These are phyloP conservation scores for Pachypanchax playfairii DNA, from an alignment of 2,113 vertebrate genomes.

Conservation along the genomic window DNA sequence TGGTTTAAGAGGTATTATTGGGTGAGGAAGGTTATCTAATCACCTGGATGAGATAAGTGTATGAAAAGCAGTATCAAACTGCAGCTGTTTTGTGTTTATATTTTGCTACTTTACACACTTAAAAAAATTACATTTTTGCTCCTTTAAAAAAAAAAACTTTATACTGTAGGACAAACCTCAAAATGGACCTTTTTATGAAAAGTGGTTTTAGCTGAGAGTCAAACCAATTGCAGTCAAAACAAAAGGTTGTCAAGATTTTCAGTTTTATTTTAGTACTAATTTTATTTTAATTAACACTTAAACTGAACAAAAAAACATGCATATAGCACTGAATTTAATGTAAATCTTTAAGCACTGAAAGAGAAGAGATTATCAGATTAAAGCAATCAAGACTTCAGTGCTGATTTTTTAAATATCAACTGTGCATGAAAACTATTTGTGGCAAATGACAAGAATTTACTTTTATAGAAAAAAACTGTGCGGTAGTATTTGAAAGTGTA, in stretches of 20 bases:
- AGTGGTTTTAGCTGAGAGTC: slow-evolving; percentile 2
- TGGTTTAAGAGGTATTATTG: slow-evolving; percentile 30
- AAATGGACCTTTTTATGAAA: slow-evolving; percentile 46
- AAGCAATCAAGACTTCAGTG: too few relatives aligned
- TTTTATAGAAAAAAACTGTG: too few relatives aligned
- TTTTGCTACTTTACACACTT: slow-evolving; percentile 15
- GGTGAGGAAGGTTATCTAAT: slow-evolving; percentile 45
- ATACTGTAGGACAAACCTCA: slow-evolving; percentile 45
- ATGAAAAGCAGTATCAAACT: slow-evolving; percentile 44
- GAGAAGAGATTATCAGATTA: too few relatives aligned
- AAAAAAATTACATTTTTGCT: slow-evolving; percentile 52
- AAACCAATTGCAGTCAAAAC: neutral
- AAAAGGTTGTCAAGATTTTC: slow-evolving; percentile 17
- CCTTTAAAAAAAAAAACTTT: slow-evolving; percentile 47
- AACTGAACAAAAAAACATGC: too few relatives aligned
- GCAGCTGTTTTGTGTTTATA: neutral
- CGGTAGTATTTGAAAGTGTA: too few relatives aligned
- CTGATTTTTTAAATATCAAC: too few relatives aligned
- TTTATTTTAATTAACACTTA: neutral
- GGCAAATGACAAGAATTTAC: too few relatives aligned
- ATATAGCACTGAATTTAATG: too few relatives aligned
- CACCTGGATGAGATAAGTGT: slow-evolving; percentile 37
- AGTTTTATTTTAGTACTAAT: slow-evolving; percentile 6
- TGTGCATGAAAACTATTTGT: too few relatives aligned
- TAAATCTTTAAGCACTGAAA: too few relatives aligned